Conservation (phyloP, 2,797 vertebrate genomes). For the Gymnocypris eckloni region DNA sequence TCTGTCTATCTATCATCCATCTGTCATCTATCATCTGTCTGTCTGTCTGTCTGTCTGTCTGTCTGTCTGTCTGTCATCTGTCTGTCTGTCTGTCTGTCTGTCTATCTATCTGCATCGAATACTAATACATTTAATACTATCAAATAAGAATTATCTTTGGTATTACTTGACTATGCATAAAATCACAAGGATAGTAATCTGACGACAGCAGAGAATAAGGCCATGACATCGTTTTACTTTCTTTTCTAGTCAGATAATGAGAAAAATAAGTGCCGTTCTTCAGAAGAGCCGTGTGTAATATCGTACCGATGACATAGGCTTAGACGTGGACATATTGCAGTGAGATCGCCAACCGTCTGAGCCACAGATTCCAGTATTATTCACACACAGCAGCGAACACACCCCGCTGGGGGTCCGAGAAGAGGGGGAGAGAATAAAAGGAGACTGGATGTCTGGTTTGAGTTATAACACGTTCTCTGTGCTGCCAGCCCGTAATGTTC, state of each 20-base stretch:
- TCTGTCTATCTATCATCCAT: no score
- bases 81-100: accelerated
- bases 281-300: background rate
- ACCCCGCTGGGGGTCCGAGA: conserved; percentile 47
- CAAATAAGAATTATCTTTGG: background rate
- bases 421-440: conserved; percentile 28
- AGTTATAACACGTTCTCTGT: conserved; percentile 68
- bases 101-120: background rate
- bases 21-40: no score
- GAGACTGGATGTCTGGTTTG: conserved; percentile 62
- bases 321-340: conserved; percentile 29
- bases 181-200: background rate
- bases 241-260: background rate
- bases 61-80: accelerated
- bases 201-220: background rate
- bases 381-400: conserved; percentile 16
- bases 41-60: no score
- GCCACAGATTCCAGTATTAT: conserved; percentile 24
- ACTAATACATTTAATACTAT: background rate
- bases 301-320: background rate
- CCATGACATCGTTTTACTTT: background rate
- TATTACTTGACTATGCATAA: background rate
- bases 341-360: background rate
- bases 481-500: conserved; percentile 58
- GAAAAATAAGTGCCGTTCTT: background rate